Conservation (phyloP, 2,888 invertebrate species). For the Oeneis ivallda region DNA sequence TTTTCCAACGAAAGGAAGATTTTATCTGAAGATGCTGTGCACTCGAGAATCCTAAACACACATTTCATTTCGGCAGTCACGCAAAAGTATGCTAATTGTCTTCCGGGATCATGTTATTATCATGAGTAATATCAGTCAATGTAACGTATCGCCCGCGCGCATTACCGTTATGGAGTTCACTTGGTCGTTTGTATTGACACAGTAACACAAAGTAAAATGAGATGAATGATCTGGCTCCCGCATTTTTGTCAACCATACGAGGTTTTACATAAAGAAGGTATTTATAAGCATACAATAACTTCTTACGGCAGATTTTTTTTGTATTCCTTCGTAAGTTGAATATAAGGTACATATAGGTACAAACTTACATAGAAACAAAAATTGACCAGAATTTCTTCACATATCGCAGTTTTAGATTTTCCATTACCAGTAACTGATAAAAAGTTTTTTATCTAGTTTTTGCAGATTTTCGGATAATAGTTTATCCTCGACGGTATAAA, state of each 20-base stretch:
- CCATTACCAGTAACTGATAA: too few species aligned
- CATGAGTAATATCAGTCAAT: constrained; percentile 43
- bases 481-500: too few species aligned
- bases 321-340: too few species aligned
- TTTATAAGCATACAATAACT: too few species aligned
- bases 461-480: too few species aligned
- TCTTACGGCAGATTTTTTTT: too few species aligned
- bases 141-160: constrained; percentile 38
- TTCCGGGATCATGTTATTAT: constrained; percentile 31
- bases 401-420: too few species aligned
- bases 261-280: not conserved
- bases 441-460: too few species aligned
- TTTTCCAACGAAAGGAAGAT: not conserved
- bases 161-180: constrained; percentile 43
- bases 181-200: constrained; percentile 41
- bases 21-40: not conserved
- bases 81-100: constrained; percentile 32
- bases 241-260: not conserved
- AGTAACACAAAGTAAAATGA: constrained; percentile 36
- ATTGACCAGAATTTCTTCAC: too few species aligned
- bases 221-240: constrained; percentile 22
- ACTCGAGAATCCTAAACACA: constrained; percentile 8
- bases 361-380: too few species aligned
- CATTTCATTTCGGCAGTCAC: constrained; percentile 24
- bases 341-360: too few species aligned